phyloP scores from a whole-genome alignment of 2,113 vertebrate genomes.

The Takifugu flavidus region DNA sequence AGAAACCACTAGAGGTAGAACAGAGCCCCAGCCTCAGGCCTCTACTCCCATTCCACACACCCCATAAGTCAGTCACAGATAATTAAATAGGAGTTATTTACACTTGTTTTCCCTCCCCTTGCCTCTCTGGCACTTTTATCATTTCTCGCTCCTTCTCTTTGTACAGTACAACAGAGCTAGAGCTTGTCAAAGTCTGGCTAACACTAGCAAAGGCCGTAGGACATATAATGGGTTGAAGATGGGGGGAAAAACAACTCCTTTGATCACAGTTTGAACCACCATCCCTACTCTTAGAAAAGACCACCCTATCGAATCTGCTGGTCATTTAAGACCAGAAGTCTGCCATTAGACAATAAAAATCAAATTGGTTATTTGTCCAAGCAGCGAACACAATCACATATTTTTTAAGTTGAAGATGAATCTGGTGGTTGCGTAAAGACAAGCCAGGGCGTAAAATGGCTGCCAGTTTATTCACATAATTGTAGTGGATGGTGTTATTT shows the following conservation, averaged over 20 bases:
- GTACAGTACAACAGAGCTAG: constrained; percentile 57
- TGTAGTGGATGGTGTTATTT: too few species aligned
- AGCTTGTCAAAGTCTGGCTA: constrained; percentile 57
- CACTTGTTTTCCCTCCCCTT: constrained; percentile 70
- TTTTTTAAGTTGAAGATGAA: too few species aligned
- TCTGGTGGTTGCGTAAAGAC: too few species aligned
- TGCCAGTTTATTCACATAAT: too few species aligned
- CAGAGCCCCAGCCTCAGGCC: constrained; percentile 71
- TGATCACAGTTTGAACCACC: constrained; percentile 30
- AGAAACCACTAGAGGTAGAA: constrained; percentile 69
- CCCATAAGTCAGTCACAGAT: constrained; percentile 82
- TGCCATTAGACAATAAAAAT: too few species aligned
- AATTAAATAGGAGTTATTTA: constrained; percentile 83
- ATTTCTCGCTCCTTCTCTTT: constrained; percentile 61
- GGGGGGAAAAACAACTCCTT: constrained; percentile 8
- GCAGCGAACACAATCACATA: too few species aligned
- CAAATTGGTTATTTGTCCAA: too few species aligned
- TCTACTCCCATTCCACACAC: constrained; percentile 77
- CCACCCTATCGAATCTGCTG: constrained; percentile 41
- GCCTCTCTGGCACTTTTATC: constrained; percentile 65
- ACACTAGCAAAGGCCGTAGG: constrained; percentile 45
- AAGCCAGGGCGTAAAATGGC: too few species aligned
- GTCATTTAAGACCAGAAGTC: constrained; percentile 8
- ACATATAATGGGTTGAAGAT: constrained; percentile 44
- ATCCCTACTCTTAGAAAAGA: too few species aligned